A percentile compares a stretch with the other conserved stretches of the same genome.
Conservation (phyloP, 1,140 invertebrate species). For the Heliothis virescens region DNA sequence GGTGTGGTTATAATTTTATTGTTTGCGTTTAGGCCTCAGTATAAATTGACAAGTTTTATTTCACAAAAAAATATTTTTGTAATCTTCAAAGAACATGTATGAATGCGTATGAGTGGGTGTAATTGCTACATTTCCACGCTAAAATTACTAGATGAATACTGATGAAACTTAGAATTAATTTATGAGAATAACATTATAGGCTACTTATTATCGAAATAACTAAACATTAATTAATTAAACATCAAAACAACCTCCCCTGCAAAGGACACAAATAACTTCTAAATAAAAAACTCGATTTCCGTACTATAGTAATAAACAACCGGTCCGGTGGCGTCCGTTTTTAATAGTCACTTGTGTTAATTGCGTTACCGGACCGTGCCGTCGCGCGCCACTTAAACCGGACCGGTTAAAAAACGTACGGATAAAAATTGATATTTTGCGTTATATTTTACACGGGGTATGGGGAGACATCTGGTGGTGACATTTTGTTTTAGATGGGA, state of each 20-base stretch:
- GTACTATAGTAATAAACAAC: constrained; percentile 2
- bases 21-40: no score
- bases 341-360: constrained; percentile 68
- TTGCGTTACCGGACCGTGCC: constrained; percentile 57
- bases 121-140: no score
- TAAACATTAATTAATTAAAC: background rate
- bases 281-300: constrained; percentile 5
- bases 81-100: no score
- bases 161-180: no score
- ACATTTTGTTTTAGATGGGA: constrained; percentile 28
- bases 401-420: constrained; percentile 52
- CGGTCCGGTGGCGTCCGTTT: constrained; percentile 48
- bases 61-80: no score
- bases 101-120: no score
- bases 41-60: no score
- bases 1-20: no score
- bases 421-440: constrained; percentile 35
- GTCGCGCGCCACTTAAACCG: constrained; percentile 21
- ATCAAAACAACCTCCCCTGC: background rate
- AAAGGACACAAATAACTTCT: constrained; percentile 9
- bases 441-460: constrained; percentile 17
- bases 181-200: no score
- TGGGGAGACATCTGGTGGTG: constrained; percentile 4
- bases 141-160: no score
- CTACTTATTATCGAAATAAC: no score